Evolutionary conservation across 2,113 vertebrate genomes (phyloP).

Genomic region (Scytalopus superciliaris): DNA sequence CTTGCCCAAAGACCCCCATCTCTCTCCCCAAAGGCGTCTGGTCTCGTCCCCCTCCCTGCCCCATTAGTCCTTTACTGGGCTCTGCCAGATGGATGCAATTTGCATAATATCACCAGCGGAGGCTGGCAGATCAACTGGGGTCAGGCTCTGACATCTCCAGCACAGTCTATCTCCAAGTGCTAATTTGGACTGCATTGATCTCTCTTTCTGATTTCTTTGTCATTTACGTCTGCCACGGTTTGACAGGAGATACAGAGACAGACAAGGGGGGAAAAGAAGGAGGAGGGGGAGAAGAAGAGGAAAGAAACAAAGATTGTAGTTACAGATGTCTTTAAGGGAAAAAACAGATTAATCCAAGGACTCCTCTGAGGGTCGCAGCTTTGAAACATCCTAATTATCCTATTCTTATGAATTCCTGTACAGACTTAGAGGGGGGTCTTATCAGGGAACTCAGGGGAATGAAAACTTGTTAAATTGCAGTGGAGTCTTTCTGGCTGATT

Average conservation of each 20-base stretch:
- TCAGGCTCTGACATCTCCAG: slow-evolving; percentile 83
- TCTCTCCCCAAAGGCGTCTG: slow-evolving; percentile 25
- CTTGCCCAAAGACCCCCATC: slow-evolving; percentile 14
- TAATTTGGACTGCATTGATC: slow-evolving; percentile 88
- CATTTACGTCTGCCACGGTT: slow-evolving; percentile 79
- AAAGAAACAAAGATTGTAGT: slow-evolving; percentile 77
- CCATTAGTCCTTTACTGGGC: slow-evolving; percentile 76
- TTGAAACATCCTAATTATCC: slow-evolving; percentile 73
- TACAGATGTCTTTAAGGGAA: slow-evolving; percentile 72
- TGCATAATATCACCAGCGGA: slow-evolving; percentile 84
- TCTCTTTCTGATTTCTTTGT: slow-evolving; percentile 87
- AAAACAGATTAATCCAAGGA: slow-evolving; percentile 74
- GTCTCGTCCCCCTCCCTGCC: slow-evolving; percentile 60
- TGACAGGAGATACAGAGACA: slow-evolving; percentile 81
- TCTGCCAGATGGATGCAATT: slow-evolving; percentile 85
- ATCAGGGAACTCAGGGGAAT: slow-evolving; percentile 51
- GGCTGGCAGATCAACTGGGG: slow-evolving; percentile 81
- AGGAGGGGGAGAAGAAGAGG: slow-evolving; percentile 35
- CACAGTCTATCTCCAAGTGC: slow-evolving; percentile 85
- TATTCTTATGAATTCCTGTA: slow-evolving; percentile 66
- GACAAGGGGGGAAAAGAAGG: slow-evolving; percentile 70
- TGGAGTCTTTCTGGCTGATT: slow-evolving; percentile 21
- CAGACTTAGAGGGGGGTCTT: slow-evolving; percentile 59
- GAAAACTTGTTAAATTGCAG: slow-evolving; percentile 58
- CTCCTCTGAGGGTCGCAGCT: slow-evolving; percentile 67